Evolutionary conservation across 2,113 vertebrate species (phyloP).

Genomic region (Eurystomus gularis): DNA sequence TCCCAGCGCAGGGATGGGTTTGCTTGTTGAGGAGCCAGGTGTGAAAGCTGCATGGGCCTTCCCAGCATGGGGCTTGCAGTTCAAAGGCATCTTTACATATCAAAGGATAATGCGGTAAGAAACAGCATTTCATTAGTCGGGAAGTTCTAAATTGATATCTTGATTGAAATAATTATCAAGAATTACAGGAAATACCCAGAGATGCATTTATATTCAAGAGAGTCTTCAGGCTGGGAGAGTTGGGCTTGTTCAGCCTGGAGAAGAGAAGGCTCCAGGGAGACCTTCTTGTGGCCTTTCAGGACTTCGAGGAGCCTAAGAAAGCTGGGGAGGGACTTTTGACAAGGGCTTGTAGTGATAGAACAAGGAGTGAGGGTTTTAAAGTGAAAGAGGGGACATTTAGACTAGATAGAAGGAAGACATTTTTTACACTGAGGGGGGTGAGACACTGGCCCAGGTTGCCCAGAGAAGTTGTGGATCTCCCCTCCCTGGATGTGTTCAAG

Average conservation of each 20-base stretch:
- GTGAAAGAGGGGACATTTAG: background rate
- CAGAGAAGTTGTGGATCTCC: background rate
- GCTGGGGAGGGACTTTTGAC: background rate
- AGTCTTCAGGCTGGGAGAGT: background rate
- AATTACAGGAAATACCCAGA: constrained; percentile 53
- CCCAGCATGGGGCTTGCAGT: constrained; percentile 42
- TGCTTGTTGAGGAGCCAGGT: background rate
- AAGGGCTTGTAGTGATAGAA: background rate
- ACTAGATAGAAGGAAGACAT: background rate
- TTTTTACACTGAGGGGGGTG: background rate
- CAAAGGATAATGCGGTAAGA: background rate
- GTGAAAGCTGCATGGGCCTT: background rate
- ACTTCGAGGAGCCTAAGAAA: background rate
- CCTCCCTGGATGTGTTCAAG: background rate
- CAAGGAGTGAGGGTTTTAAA: background rate
- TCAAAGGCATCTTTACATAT: constrained; percentile 43
- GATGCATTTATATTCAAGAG: constrained; percentile 33
- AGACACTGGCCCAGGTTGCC: background rate
- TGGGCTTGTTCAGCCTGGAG: background rate
- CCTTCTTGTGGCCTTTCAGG: background rate
- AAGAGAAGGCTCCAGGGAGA: background rate
- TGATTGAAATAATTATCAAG: constrained; percentile 66
- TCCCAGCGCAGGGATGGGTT: fast-evolving
- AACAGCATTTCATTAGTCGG: constrained; percentile 52
- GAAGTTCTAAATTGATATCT: constrained; percentile 54